Base-by-base conservation (phyloP, 2,797 vertebrate genomes). In the Holocentrus rufus region DNA sequence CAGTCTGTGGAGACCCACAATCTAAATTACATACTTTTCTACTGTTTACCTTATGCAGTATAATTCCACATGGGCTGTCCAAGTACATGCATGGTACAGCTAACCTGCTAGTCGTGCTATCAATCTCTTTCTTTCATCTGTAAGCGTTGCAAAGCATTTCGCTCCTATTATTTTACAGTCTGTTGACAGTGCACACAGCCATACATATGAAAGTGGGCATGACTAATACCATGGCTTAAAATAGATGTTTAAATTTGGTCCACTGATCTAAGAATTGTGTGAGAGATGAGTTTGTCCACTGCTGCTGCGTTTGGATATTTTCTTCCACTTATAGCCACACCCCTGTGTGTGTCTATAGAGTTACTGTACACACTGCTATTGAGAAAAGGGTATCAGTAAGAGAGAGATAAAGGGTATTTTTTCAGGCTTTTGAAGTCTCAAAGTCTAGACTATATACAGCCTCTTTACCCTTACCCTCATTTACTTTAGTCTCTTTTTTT, bases 21-120 rank as follows among this genome's bases (percentile, higher is more conserved):
- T 72, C 20, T 34, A 18, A 53, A 50, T 17, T 46, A 17, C 17
- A 56, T 39, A 34, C 22, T n/a, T 50, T 65, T 65, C 20, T 62
- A 17, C 22, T 61, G 10, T 7, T 25, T 44, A 23, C 58, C 55
- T 31, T 57, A n/a, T 46, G 15, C 13, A n/a, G 25, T 56, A n/a
- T n/a, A 17, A 56, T 30, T 30, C 17, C 25, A 56, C 44, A 46
- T 17, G 15, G 44, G 44, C 44, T 3, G 0, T 46, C 14, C 44
- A 46, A 15, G 44, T 46, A 46, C 15, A 17, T 17, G 44, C 3
- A 9, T 13, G 13, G 39, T 25, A 54, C 22, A 25, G 52, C 52
- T 17, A 54, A 31, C 27, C 15, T 18, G 25, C 54, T 56, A 30
- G 25, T 18, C 6, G 31, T 31, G 27, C 25, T 18, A 8, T 13